phyloP scores from a whole-genome alignment of 2,797 vertebrate species.

The Myotis vivesi region DNA sequence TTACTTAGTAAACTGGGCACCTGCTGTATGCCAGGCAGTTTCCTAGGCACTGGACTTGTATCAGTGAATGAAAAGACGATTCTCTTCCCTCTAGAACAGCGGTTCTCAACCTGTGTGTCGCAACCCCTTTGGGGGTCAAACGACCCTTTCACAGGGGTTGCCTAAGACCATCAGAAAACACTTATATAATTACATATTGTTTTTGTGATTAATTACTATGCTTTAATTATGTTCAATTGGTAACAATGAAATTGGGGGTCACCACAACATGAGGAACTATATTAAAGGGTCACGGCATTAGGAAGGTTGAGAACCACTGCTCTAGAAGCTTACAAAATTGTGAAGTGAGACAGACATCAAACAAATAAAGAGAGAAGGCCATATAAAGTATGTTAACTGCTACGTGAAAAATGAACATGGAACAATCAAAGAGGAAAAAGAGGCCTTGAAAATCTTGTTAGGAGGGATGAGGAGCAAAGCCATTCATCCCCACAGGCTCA shows the following conservation, averaged over 20 bases:
- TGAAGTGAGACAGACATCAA: background rate
- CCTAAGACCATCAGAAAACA: too few species aligned
- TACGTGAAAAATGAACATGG: background rate
- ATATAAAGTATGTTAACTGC: background rate
- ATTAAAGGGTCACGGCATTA: too few species aligned
- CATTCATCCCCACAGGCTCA: fast-evolving
- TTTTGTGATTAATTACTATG: too few species aligned
- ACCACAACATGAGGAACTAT: too few species aligned
- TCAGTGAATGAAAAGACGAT: background rate
- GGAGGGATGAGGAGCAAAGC: background rate
- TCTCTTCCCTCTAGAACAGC: background rate
- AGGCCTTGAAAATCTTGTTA: background rate
- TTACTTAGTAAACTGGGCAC: background rate
- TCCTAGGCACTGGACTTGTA: background rate
- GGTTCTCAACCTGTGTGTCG: too few species aligned
- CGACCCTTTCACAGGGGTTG: too few species aligned
- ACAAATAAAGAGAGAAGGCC: background rate
- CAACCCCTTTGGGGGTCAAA: too few species aligned
- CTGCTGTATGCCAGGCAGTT: background rate
- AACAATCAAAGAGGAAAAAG: background rate
- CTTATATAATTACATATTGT: too few species aligned
- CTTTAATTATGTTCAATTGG: too few species aligned
- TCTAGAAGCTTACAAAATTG: background rate
- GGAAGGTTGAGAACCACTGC: too few species aligned
- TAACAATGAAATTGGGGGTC: too few species aligned